phyloP scores from a whole-genome alignment of 2,113 vertebrate species.

The Gorsachius goisagi region DNA sequence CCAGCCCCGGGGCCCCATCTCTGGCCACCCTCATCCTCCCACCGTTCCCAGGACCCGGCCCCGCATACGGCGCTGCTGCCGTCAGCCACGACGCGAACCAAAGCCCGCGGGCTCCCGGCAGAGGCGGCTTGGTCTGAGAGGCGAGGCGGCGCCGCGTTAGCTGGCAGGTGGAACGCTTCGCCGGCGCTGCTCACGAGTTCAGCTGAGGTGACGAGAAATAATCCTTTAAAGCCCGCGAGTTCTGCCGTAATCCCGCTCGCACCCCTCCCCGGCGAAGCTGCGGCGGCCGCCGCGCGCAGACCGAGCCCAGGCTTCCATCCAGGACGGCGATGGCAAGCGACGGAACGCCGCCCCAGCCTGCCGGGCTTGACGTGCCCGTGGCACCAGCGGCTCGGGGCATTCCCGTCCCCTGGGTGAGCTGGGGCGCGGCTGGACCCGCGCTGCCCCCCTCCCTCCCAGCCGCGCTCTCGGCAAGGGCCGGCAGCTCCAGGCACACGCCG shows the following conservation, averaged over 20 bases:
- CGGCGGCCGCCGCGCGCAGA: not conserved
- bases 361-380: not conserved
- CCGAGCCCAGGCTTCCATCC: not conserved
- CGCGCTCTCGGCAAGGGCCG: not conserved
- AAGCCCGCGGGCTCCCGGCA: rapidly evolving
- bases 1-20: not conserved
- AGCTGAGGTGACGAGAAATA: not conserved
- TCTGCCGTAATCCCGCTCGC: not conserved
- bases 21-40: not conserved
- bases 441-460: not conserved
- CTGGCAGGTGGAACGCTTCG: not conserved
- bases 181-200: not conserved
- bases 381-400: not conserved
- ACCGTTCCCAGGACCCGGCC: rapidly evolving
- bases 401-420: not conserved
- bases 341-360: rapidly evolving
- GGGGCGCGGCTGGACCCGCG: not conserved
- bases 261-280: not conserved
- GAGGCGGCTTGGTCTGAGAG: rapidly evolving
- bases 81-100: rapidly evolving
- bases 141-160: not conserved
- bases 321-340: not conserved
- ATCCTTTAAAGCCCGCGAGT: not conserved
- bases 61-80: rapidly evolving
- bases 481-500: not conserved